Conservation (phyloP, 2,113 vertebrate species). For the Phalacrocorax aristotelis region DNA sequence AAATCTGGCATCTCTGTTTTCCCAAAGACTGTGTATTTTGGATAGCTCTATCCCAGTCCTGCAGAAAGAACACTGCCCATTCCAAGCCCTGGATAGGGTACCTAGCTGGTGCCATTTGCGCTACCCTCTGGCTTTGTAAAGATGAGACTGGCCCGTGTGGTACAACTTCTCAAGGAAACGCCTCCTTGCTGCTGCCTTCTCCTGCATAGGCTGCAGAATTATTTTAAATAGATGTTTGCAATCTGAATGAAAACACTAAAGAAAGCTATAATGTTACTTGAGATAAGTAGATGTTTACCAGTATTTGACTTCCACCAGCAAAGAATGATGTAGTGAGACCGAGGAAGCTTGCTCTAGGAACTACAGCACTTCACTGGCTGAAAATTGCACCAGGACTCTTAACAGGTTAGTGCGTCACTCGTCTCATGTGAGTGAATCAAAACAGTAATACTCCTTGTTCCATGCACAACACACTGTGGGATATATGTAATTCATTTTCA, state of each 20-base stretch:
- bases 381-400: not conserved
- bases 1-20: not conserved
- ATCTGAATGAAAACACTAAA: not conserved
- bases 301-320: not conserved
- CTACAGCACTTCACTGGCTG: not conserved
- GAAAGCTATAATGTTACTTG: not conserved
- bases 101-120: accelerated
- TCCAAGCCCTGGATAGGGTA: not conserved
- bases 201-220: not conserved
- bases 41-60: not conserved
- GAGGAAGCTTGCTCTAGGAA: not conserved
- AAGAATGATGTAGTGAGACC: not conserved
- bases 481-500: not conserved
- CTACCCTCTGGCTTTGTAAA: not conserved
- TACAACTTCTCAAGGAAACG: not conserved
- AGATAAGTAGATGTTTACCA: not conserved
- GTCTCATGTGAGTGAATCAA: not conserved
- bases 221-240: not conserved
- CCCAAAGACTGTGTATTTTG: not conserved
- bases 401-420: not conserved
- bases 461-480: accelerated
- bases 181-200: not conserved
- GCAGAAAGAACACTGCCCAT: accelerated
- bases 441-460: not conserved
- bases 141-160: too few relatives aligned